Evolutionary conservation across 2,888 invertebrate genomes (phyloP).

Genomic region (Syrista parreyssii): DNA sequence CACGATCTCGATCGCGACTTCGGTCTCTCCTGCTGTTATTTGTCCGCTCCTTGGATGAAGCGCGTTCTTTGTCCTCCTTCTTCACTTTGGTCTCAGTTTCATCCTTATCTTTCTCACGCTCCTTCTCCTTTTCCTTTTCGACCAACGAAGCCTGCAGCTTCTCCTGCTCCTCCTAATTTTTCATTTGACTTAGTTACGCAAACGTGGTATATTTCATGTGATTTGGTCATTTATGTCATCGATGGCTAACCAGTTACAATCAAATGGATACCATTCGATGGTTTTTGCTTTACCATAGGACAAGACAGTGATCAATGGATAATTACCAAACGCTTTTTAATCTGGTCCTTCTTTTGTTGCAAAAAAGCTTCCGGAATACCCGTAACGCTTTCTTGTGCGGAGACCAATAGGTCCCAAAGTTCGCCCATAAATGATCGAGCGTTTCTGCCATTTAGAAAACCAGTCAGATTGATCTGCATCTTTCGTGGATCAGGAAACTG

Average conservation of each 20-base stretch:
- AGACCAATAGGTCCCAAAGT: conserved; percentile 93
- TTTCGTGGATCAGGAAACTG: conserved; percentile 97
- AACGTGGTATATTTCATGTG: too few relatives aligned
- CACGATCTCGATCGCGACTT: conserved; percentile 62
- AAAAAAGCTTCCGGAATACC: conserved; percentile 96
- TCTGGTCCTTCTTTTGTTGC: conserved; percentile 96
- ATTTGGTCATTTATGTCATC: too few relatives aligned
- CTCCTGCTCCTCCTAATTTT: conserved; percentile 78
- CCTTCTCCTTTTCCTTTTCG: conserved; percentile 68
- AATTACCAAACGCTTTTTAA: conserved; percentile 85
- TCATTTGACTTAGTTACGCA: too few relatives aligned
- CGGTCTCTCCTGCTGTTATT: conserved; percentile 57
- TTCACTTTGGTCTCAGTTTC: conserved; percentile 56
- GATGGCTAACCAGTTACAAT: too few relatives aligned
- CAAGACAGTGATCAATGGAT: conserved; percentile 16
- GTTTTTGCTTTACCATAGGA: too few relatives aligned
- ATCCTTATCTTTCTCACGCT: conserved; percentile 66
- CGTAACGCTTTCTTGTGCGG: conserved; percentile 94
- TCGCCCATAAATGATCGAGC: conserved; percentile 98
- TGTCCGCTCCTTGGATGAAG: conserved; percentile 55
- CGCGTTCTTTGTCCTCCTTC: conserved; percentile 61
- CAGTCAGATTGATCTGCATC: conserved; percentile 99
- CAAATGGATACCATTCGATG: too few relatives aligned
- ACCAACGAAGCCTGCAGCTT: conserved; percentile 73
- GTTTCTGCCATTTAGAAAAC: conserved; percentile 97